Evolutionary conservation across 2,113 vertebrate genomes (phyloP), one percentile per base, ranked within the genome.

Genomic region (Oenanthe melanoleuca): DNA sequence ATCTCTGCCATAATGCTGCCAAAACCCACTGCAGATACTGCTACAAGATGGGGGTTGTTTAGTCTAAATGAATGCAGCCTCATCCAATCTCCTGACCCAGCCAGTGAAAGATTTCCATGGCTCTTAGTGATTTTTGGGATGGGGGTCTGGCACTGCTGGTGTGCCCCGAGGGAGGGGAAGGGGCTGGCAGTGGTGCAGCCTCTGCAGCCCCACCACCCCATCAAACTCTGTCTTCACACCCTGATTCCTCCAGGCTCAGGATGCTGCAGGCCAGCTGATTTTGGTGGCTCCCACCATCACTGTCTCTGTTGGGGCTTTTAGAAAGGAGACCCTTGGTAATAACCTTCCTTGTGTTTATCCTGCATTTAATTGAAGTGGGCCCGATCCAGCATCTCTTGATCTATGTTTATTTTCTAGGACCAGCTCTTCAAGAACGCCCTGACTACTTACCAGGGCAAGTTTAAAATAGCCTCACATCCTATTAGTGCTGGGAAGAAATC

Each of bases 391-490:
- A 60, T 90, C 90, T 88, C 75, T 86, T 93, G 79, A 88, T 86
- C 83, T 13, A 0, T 71, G 72, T 88, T 95, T 92, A 61, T 91
- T 92, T 84, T 93, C 72, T 89, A 47, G 69, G 72, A 79, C 53
- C 49, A 40, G 53, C 73, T 79, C 64, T 67, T 96, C 69, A 78
- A 2, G 56, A 88, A 67, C 0, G 1, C 60, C 59, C 80, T 57
- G 47, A 70, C 67, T 72, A 26, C 55, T 90, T 61, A 92, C 31
- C 34, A 86, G 52, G 66, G 71, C 31, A 71, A 79, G 78, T 92
- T 88, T 96, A 93, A 95, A 96, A 95, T 90, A 95, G 72, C 16
- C 86, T 96, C 53, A 12, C 37, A 9, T 91, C 88, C 73, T 64
- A 44, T 71, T 71, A 87, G 77, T 79, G 77, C 80, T 49, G 83